Evolutionary conservation across 2,113 vertebrate genomes (phyloP).

Genomic region (Bucco capensis): DNA sequence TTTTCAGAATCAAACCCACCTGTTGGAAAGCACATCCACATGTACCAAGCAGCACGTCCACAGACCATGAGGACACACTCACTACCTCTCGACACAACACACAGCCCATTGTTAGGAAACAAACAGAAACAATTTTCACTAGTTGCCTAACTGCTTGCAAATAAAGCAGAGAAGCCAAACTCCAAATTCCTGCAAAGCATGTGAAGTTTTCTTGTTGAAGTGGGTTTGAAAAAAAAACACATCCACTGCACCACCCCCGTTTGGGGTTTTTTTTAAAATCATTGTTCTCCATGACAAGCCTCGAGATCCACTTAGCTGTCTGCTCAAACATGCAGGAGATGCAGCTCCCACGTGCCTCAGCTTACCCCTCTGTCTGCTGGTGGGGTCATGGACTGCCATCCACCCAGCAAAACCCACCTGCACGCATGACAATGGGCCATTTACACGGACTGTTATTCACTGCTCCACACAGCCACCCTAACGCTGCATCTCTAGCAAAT

Average conservation of each 20-base stretch:
- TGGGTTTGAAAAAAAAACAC: background rate
- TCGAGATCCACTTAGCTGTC: background rate
- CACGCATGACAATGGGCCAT: background rate
- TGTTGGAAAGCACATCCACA: slow-evolving; percentile 26
- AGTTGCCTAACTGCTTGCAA: background rate
- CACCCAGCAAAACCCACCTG: background rate
- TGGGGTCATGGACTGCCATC: background rate
- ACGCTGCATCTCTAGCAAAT: background rate
- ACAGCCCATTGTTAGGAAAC: background rate
- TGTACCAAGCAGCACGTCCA: background rate
- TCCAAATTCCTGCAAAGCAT: background rate
- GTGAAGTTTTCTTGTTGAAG: background rate
- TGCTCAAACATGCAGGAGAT: background rate
- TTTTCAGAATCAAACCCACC: slow-evolving; percentile 51
- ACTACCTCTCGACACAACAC: background rate
- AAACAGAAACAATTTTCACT: background rate
- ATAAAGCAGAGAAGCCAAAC: background rate
- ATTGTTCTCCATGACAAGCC: background rate
- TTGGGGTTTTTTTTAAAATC: background rate
- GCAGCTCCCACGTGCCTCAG: background rate
- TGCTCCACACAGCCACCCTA: background rate
- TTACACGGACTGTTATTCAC: background rate
- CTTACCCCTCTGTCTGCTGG: background rate
- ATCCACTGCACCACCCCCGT: background rate
- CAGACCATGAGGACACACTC: accelerated